Conservation (phyloP, 1,140 invertebrate species). For the Drosophila varians region DNA sequence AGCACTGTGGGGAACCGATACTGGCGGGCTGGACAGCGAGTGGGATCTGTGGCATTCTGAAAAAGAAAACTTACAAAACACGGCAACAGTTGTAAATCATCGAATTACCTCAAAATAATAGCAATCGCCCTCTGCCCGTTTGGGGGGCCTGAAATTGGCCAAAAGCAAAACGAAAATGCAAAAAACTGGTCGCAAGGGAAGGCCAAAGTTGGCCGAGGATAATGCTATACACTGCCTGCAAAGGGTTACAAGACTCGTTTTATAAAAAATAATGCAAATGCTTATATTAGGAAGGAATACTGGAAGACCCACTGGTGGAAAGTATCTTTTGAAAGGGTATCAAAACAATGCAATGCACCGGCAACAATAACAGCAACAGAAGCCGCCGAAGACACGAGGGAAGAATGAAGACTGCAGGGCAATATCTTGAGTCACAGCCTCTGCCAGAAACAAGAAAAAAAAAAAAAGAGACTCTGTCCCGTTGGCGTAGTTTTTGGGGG, state of each 20-base stretch:
- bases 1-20: background rate
- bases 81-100: constrained; percentile 80
- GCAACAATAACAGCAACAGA: constrained; percentile 10
- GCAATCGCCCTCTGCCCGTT: constrained; percentile 68
- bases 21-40: constrained; percentile 30
- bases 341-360: constrained; percentile 58
- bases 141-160: constrained; percentile 38
- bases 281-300: background rate
- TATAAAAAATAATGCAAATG: no score
- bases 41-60: constrained; percentile 57
- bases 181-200: constrained; percentile 2
- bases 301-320: no score
- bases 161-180: constrained; percentile 70
- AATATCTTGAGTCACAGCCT: constrained; percentile 48
- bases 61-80: constrained; percentile 76
- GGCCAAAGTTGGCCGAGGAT: background rate
- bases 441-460: constrained; percentile 8
- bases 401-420: constrained; percentile 17
- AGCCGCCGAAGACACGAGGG: constrained; percentile 34
- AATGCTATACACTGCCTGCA: constrained; percentile 1
- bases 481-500: constrained; percentile 65
- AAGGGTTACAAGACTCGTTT: no score
- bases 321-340: constrained; percentile 18
- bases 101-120: constrained; percentile 81
- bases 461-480: constrained; percentile 26